These are phyloP conservation scores for Ranitomeya imitator DNA, from an alignment of 2,113 vertebrate species.

Conservation along the genomic window DNA sequence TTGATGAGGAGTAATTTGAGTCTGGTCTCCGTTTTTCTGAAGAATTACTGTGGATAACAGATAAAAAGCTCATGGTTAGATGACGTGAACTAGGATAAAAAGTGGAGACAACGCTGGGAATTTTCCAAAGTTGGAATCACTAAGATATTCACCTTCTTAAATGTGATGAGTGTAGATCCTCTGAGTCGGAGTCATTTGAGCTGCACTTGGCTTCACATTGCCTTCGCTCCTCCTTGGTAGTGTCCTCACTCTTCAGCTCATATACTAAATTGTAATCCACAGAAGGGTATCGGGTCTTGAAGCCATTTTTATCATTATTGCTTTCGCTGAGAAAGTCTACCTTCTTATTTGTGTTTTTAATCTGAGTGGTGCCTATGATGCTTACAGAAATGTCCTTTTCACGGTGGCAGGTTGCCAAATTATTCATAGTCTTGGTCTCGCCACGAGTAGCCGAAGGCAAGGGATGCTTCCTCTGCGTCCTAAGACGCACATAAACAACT, in stretches of 20 bases:
- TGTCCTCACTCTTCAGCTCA: slow-evolving; percentile 83
- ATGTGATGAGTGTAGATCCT: slow-evolving; percentile 80
- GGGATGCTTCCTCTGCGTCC: slow-evolving; percentile 81
- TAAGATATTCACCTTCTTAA: slow-evolving; percentile 78
- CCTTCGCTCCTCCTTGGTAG: slow-evolving; percentile 77
- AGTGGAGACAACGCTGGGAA: not conserved
- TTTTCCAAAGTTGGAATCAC: not conserved
- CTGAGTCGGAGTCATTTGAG: slow-evolving; percentile 76
- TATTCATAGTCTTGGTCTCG: slow-evolving; percentile 97
- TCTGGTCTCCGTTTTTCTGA: slow-evolving; percentile 83
- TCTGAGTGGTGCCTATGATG: slow-evolving; percentile 84
- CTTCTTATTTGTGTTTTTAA: slow-evolving; percentile 99
- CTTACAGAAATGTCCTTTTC: slow-evolving; percentile 89
- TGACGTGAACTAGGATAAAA: not conserved
- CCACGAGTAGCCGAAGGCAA: slow-evolving; percentile 76
- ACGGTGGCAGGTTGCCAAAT: slow-evolving; percentile 87
- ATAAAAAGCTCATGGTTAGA: slow-evolving; percentile 59
- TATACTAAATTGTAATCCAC: slow-evolving; percentile 97
- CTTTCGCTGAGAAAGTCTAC: slow-evolving; percentile 87
- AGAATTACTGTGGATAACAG: slow-evolving; percentile 74
- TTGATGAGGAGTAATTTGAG: slow-evolving; percentile 77
- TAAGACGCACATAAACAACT: slow-evolving; percentile 85
- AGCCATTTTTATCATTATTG: slow-evolving; percentile 81
- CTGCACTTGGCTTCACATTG: slow-evolving; percentile 82
- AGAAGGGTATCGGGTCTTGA: slow-evolving; percentile 85